Evolutionary conservation across 37 sponge, comb jelly and placozoan species (phyloP).

Genomic region (Hormiphora californensis): DNA sequence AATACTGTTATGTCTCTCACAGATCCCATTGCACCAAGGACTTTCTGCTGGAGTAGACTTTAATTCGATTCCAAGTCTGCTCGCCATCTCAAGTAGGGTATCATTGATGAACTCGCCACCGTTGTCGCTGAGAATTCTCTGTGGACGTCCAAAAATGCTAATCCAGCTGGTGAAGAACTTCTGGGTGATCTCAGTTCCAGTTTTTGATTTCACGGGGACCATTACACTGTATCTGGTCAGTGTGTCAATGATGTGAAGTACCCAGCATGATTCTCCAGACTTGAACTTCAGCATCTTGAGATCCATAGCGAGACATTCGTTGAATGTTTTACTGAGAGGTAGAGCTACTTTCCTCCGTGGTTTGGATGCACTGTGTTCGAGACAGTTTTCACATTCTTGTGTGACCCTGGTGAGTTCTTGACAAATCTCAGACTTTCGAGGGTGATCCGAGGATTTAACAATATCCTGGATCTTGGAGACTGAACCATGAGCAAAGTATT

Average conservation of each 20-base stretch:
- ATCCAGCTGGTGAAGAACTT: neutral
- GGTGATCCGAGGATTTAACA: too few relatives aligned
- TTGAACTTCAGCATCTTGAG: neutral
- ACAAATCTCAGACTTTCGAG: too few relatives aligned
- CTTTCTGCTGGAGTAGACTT: neutral
- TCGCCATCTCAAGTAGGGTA: neutral
- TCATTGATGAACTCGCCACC: conserved; percentile 16
- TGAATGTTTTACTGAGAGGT: neutral
- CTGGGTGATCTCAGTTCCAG: neutral
- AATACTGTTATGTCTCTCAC: neutral
- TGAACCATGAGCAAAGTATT: too few relatives aligned
- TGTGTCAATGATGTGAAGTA: neutral
- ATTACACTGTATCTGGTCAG: neutral
- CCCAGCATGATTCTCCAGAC: too few relatives aligned
- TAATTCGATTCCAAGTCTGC: neutral
- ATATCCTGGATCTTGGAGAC: too few relatives aligned
- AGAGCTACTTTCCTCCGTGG: neutral
- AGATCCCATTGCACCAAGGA: conserved; percentile 1
- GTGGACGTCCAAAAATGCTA: neutral
- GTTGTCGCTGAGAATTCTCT: neutral
- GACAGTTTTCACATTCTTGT: too few relatives aligned
- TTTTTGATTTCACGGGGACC: neutral
- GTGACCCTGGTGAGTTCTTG: too few relatives aligned
- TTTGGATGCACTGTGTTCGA: too few relatives aligned
- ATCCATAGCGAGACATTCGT: conserved; percentile 14